phyloP scores from a whole-genome alignment of 2,888 invertebrate genomes.

The Diploptera punctata region DNA sequence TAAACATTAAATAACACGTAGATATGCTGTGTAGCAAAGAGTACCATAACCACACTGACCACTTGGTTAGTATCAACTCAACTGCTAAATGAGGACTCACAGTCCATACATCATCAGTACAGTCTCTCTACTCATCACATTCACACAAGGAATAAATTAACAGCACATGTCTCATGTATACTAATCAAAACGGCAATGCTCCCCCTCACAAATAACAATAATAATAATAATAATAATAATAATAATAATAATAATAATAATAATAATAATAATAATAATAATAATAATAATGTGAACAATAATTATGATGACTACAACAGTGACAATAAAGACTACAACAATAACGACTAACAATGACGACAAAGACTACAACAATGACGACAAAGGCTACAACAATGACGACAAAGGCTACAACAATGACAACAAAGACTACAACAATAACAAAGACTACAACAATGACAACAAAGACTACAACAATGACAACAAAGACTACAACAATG shows the following conservation, averaged over 20 bases:
- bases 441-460: too few relatives aligned
- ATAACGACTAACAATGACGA: background rate
- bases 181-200: background rate
- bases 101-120: background rate
- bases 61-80: background rate
- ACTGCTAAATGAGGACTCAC: slow-evolving; percentile 21
- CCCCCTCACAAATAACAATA: background rate
- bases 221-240: background rate
- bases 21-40: too few relatives aligned
- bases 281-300: background rate
- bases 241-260: background rate
- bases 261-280: background rate
- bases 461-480: too few relatives aligned
- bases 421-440: too few relatives aligned
- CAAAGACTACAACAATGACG: background rate
- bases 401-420: too few relatives aligned
- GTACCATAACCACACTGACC: background rate
- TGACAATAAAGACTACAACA: background rate
- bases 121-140: too few relatives aligned
- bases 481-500: too few relatives aligned
- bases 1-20: background rate
- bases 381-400: background rate
- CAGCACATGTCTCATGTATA: too few relatives aligned
- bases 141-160: too few relatives aligned
- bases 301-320: background rate